Evolutionary conservation across 2,888 invertebrate species (phyloP).

Genomic region (Thalpophila matura): DNA sequence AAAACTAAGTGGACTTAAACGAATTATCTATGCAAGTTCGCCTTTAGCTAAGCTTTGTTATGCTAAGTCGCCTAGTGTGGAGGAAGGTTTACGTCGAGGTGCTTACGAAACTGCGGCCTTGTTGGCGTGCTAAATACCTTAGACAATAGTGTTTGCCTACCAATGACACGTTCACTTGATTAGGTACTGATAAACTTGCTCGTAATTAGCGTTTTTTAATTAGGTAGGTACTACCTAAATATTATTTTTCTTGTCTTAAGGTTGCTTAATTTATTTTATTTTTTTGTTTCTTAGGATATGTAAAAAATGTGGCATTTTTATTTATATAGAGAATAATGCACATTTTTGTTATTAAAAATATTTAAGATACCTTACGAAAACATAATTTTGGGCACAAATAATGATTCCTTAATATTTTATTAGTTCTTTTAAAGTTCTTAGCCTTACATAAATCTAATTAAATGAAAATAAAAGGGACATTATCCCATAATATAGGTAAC

Average conservation of each 20-base stretch:
- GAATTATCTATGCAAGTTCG: conserved; percentile 61
- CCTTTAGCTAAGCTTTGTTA: conserved; percentile 63
- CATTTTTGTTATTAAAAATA: too few species aligned
- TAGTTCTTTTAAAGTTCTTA: too few species aligned
- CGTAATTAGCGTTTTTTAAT: conserved; percentile 65
- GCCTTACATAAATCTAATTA: too few species aligned
- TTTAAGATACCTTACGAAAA: too few species aligned
- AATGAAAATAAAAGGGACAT: background rate
- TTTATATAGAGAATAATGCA: too few species aligned
- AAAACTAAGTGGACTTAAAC: conserved; percentile 59
- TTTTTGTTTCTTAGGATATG: background rate
- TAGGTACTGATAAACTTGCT: conserved; percentile 61
- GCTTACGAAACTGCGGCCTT: conserved; percentile 70
- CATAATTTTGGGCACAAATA: too few species aligned
- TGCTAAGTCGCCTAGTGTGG: conserved; percentile 60
- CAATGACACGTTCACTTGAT: conserved; percentile 71
- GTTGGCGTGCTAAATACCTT: conserved; percentile 59
- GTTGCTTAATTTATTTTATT: conserved; percentile 7
- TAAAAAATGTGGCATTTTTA: background rate
- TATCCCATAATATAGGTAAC: background rate
- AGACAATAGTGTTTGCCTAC: conserved; percentile 62
- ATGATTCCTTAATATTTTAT: too few species aligned
- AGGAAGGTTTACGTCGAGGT: conserved; percentile 57
- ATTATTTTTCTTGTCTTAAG: conserved; percentile 27
- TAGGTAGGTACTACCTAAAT: conserved; percentile 54